These are phyloP conservation scores for Pyrrhosoma nymphula DNA, from an alignment of 2,888 invertebrate species.

Conservation along the genomic window DNA sequence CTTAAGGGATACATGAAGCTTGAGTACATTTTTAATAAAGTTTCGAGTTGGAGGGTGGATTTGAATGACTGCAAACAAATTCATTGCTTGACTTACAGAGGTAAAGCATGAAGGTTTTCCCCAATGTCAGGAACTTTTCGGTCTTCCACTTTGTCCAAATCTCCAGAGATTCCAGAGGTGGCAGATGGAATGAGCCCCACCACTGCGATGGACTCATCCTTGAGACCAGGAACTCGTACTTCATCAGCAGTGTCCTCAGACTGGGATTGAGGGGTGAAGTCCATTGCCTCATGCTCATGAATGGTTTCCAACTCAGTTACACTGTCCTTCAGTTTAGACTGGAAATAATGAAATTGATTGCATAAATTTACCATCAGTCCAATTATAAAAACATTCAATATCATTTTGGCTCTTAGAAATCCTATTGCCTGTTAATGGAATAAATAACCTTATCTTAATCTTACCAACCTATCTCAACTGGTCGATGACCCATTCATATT, in stretches of 20 bases:
- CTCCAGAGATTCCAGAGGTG: constrained; percentile 29
- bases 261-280: constrained; percentile 85
- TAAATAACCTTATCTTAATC: too few relatives aligned
- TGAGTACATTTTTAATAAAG: too few relatives aligned
- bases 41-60: too few relatives aligned
- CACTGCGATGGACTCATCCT: constrained; percentile 53
- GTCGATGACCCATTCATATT: too few relatives aligned
- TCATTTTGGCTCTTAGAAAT: constrained; percentile 71
- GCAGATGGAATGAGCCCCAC: constrained; percentile 71
- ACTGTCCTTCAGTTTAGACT: constrained; percentile 78
- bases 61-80: too few relatives aligned
- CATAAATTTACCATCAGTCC: background rate
- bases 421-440: too few relatives aligned
- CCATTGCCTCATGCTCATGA: constrained; percentile 94
- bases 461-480: too few relatives aligned
- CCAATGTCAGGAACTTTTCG: constrained; percentile 72
- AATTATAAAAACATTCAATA: background rate
- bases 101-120: constrained; percentile 79
- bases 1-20: too few relatives aligned
- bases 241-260: constrained; percentile 68
- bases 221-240: constrained; percentile 64
- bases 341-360: constrained; percentile 74
- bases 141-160: constrained; percentile 52
- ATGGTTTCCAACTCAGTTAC: constrained; percentile 94
- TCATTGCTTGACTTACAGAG: constrained; percentile 77